A percentile compares a stretch with the other conserved stretches of the same genome.
Conservation (phyloP, 2,888 invertebrate genomes). For the Mythimna lalbum region DNA sequence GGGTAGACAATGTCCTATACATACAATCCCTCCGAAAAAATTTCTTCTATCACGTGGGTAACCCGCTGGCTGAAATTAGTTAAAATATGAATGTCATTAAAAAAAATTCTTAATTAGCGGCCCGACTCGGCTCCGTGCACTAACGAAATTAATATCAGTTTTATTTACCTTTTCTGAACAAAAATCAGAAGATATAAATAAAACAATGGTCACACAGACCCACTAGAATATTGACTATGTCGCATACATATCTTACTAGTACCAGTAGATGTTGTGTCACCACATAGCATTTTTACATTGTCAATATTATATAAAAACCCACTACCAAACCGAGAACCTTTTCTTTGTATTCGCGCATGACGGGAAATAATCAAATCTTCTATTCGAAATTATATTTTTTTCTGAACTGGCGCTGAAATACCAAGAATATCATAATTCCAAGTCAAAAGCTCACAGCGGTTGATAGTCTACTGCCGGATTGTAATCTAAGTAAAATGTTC, state of each 20-base stretch:
- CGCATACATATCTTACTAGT: too few relatives aligned
- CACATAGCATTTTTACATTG: too few relatives aligned
- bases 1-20: too few relatives aligned
- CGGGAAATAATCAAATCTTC: constrained; percentile 7
- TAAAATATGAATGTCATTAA: too few relatives aligned
- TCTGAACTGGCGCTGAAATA: not conserved
- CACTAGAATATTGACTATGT: not conserved
- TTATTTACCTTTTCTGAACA: too few relatives aligned
- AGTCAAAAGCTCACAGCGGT: constrained; percentile 29
- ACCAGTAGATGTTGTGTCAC: too few relatives aligned
- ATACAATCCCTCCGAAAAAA: too few relatives aligned
- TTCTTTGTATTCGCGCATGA: not conserved
- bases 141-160: too few relatives aligned
- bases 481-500: constrained; percentile 43
- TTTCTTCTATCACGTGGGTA: too few relatives aligned
- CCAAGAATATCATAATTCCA: constrained; percentile 23
- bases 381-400: not conserved
- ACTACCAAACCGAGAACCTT: not conserved
- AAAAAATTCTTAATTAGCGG: too few relatives aligned
- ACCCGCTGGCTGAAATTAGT: too few relatives aligned
- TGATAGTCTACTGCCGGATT: constrained; percentile 13
- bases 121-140: too few relatives aligned
- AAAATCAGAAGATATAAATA: not conserved
- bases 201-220: not conserved
- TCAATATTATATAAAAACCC: not conserved